These are phyloP conservation scores for Hippocampus barbouri DNA, from an alignment of 2,113 vertebrate genomes.

Conservation along the genomic window DNA sequence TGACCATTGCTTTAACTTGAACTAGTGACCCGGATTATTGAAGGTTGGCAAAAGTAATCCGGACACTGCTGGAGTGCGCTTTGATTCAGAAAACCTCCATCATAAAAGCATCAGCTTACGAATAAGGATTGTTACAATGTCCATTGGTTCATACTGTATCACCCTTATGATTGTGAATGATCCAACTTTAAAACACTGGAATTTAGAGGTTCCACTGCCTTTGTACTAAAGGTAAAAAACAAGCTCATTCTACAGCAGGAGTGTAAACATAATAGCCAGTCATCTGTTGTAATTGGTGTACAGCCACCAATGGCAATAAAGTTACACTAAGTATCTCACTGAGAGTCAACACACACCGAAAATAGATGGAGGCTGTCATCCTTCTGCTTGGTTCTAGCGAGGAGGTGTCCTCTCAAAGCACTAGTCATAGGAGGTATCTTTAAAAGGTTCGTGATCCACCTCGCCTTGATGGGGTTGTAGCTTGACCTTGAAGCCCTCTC, in stretches of 20 bases:
- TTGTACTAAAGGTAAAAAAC: conserved; percentile 10
- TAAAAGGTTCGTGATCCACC: conserved; percentile 36
- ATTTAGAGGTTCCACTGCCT: conserved; percentile 12
- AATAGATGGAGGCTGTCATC: conserved; percentile 32
- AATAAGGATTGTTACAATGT: neutral
- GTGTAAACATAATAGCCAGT: conserved; percentile 22
- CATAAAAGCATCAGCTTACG: neutral
- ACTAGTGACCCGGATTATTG: neutral
- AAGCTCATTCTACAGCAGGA: conserved; percentile 7
- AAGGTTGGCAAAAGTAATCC: neutral
- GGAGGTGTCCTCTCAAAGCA: conserved; percentile 24
- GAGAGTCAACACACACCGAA: conserved; percentile 17
- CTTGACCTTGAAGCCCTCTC: conserved; percentile 25
- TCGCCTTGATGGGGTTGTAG: conserved; percentile 22
- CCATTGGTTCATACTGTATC: neutral
- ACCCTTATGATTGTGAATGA: neutral
- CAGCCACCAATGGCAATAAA: conserved; percentile 8
- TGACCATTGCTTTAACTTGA: no score
- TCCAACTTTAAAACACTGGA: neutral
- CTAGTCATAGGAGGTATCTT: conserved; percentile 32
- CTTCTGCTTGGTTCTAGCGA: conserved; percentile 30
- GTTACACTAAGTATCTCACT: conserved; percentile 22
- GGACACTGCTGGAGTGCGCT: no score
- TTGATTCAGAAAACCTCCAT: neutral
- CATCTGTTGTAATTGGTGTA: conserved; percentile 28